Base-by-base conservation (phyloP, 2,113 vertebrate genomes). In the Pteruthius melanotis region DNA sequence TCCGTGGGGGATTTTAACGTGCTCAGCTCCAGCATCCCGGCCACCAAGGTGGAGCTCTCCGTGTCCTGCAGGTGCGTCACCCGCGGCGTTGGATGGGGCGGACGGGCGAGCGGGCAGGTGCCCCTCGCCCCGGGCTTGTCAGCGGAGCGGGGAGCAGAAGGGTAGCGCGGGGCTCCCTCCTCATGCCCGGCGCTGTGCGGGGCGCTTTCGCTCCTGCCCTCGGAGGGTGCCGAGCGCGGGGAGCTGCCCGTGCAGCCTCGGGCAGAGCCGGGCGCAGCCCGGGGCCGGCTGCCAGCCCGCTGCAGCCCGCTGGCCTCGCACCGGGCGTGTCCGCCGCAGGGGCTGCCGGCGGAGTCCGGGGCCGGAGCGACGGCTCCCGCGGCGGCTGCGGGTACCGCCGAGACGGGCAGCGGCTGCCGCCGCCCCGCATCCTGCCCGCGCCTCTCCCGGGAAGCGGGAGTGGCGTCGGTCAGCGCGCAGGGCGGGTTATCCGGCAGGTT, bases 11-110 rank as follows among this genome's bases (percentile, higher is more conserved):
- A 99, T 97, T 98, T 99, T 82, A 99, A 98, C 97, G 98, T 98
- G 42, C 98, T 99, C 96, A 98, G 98, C 91, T 98, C 98, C 35
- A 98, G 98, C 94, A 98, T 99, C 95, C 99, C 99, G 27, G 99
- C 99, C 94, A 99, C 99, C 87, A 99, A 98, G 97, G 99, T 99
- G 98, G 99, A 99, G 96, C 98, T 99, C 85, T 99, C 98, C 16
- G 98, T 99, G 49, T 99, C 99, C 42, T 99, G 99, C 98, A 98
- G 99, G 99, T 99, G n/a, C n/a, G n/a, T n/a, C n/a, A n/a, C 20
- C 14, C 15, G 16, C 5, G 42, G 76, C 37, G 54, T 64, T 70
- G 21, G 77, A 57, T 35, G 10, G 63, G 13, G 61, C 53, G 19
- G 15, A 9, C 45, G 30, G 53, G 74, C 33, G 30, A 21, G 35